These are phyloP conservation scores for Tachina lurida DNA, from an alignment of 2,888 invertebrate species.

Conservation along the genomic window DNA sequence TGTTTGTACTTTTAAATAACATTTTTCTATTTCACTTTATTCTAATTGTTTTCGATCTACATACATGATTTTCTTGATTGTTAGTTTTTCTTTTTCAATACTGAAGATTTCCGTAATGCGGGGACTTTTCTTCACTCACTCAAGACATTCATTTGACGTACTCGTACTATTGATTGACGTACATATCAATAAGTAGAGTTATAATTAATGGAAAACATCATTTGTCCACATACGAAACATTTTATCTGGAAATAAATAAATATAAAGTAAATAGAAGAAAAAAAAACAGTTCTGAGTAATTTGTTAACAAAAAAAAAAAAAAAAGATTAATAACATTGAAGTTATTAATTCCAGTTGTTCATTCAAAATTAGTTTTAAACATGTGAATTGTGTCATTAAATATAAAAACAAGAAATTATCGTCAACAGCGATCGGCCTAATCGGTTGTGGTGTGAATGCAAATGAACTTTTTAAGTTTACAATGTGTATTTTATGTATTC, in stretches of 20 bases:
- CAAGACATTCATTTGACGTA: not conserved
- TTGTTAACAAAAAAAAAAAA: too few species aligned
- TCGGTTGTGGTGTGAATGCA: not conserved
- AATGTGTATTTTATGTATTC: not conserved
- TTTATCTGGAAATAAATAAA: constrained; percentile 46
- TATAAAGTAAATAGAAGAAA: not conserved
- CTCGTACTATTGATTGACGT: not conserved
- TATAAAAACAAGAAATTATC: not conserved
- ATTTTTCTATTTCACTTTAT: not conserved
- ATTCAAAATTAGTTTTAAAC: constrained; percentile 15
- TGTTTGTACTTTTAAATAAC: too few species aligned
- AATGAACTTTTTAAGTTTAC: not conserved
- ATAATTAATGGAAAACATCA: constrained; percentile 27
- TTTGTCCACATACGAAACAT: not conserved
- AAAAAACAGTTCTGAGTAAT: constrained; percentile 21
- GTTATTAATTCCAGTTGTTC: constrained; percentile 1
- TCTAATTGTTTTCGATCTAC: not conserved
- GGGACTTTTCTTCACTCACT: constrained; percentile 13
- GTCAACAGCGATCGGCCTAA: not conserved
- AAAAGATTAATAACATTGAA: constrained; percentile 27
- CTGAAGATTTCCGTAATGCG: not conserved
- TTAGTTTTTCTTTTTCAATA: not conserved
- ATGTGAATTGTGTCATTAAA: constrained; percentile 6
- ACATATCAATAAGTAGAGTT: constrained; percentile 31
- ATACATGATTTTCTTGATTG: not conserved